Conservation (phyloP, 2,888 invertebrate genomes). For the Eledona agricola region DNA sequence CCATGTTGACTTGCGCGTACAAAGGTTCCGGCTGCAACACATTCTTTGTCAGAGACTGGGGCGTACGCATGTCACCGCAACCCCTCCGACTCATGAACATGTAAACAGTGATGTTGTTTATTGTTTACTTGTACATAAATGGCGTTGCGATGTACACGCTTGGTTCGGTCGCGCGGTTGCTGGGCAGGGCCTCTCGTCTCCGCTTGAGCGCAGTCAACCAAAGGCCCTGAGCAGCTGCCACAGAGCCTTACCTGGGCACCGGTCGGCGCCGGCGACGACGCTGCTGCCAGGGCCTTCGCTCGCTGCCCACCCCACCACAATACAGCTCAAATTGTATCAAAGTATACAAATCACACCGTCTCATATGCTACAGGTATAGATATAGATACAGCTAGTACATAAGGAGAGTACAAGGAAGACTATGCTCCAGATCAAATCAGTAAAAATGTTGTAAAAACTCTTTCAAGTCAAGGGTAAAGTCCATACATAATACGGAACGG, state of each 20-base stretch:
- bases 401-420: constrained; percentile 46
- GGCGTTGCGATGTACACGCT: constrained; percentile 27
- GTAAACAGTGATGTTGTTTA: constrained; percentile 17
- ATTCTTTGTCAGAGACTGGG: constrained; percentile 31
- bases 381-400: constrained; percentile 52
- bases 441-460: constrained; percentile 48
- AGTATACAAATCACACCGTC: constrained; percentile 48
- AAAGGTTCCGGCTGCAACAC: constrained; percentile 66
- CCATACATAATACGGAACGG: constrained; percentile 36
- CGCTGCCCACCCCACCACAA: constrained; percentile 54
- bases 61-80: constrained; percentile 27
- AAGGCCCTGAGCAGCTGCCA: constrained; percentile 63
- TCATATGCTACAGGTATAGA: constrained; percentile 46
- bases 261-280: constrained; percentile 50
- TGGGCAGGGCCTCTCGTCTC: constrained; percentile 62
- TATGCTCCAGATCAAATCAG: constrained; percentile 43
- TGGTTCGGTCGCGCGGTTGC: constrained; percentile 46
- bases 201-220: constrained; percentile 59
- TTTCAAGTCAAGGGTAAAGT: constrained; percentile 38
- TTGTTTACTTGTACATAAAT: constrained; percentile 27
- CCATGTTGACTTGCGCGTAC: constrained; percentile 73
- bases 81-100: constrained; percentile 28
- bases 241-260: constrained; percentile 60
- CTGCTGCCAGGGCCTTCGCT: constrained; percentile 59
- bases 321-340: constrained; percentile 55